These are phyloP conservation scores for Campoplex capitator DNA, from an alignment of 2,888 invertebrate genomes.

Conservation along the genomic window DNA sequence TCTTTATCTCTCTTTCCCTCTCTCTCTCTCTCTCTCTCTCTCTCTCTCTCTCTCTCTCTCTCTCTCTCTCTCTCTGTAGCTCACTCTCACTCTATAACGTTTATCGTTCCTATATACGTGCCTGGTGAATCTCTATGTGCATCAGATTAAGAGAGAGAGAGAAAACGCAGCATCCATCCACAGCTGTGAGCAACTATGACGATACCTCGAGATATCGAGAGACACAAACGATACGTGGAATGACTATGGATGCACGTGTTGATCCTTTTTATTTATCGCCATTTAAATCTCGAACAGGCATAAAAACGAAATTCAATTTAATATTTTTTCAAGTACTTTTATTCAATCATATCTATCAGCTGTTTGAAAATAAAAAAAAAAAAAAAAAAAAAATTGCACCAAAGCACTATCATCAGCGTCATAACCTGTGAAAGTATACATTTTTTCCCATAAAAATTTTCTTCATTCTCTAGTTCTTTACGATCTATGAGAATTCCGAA, in stretches of 20 bases:
- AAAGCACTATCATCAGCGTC: background rate
- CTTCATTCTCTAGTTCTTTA: background rate
- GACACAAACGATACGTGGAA: constrained; percentile 52
- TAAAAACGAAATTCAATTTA: background rate
- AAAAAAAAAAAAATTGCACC: background rate
- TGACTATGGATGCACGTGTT: constrained; percentile 9
- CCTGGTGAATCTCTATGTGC: constrained; percentile 31
- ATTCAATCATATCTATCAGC: background rate
- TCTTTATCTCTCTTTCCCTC: constrained; percentile 12
- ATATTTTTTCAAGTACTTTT: background rate
- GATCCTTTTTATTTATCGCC: constrained; percentile 3
- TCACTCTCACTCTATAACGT: constrained; percentile 35
- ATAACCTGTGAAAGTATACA: background rate
- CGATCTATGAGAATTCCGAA: too few relatives aligned
- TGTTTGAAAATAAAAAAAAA: background rate
- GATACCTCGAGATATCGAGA: constrained; percentile 51
- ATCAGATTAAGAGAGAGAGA: constrained; percentile 20
- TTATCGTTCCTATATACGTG: constrained; percentile 46
- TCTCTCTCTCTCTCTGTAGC: background rate
- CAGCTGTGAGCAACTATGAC: constrained; percentile 38
- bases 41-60: constrained; percentile 31
- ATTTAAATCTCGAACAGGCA: background rate
- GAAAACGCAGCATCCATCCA: constrained; percentile 9
- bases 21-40: background rate
- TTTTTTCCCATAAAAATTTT: background rate